These are phyloP conservation scores for Pantherophis guttatus DNA, from an alignment of 2,113 vertebrate species.

Conservation along the genomic window DNA sequence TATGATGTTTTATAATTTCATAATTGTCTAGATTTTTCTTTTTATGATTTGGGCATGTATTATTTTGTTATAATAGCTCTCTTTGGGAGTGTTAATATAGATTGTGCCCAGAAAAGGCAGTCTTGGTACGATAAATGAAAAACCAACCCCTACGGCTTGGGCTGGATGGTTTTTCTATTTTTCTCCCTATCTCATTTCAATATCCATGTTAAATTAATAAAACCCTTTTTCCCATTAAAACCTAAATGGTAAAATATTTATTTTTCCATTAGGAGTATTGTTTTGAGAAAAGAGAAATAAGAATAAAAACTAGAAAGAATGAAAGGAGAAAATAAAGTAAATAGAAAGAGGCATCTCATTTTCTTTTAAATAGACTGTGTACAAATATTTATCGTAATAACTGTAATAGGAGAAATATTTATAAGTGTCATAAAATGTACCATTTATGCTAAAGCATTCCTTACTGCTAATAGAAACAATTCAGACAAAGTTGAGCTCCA, in stretches of 20 bases:
- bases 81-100: background rate
- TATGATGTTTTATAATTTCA: slow-evolving; percentile 47
- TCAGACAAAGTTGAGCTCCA: background rate
- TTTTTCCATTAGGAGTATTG: background rate
- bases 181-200: background rate
- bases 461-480: background rate
- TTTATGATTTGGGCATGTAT: background rate
- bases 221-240: slow-evolving; percentile 6
- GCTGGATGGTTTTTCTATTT: background rate
- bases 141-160: slow-evolving; percentile 10
- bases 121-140: background rate
- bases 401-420: background rate
- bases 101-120: slow-evolving; percentile 10
- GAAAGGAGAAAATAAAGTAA: background rate
- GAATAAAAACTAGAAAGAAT: background rate
- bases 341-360: background rate
- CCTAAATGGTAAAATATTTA: background rate
- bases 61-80: background rate
- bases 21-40: slow-evolving; percentile 31
- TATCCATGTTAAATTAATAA: slow-evolving; percentile 14
- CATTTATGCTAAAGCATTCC: background rate
- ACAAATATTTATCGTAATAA: background rate
- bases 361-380: background rate
- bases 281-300: background rate
- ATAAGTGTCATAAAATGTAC: background rate